Percentiles rank a stretch among this genome's conserved stretches.
These are phyloP conservation scores for Gymnopithys bicolor DNA, from an alignment of 2,797 vertebrate species.

Conservation along the genomic window DNA sequence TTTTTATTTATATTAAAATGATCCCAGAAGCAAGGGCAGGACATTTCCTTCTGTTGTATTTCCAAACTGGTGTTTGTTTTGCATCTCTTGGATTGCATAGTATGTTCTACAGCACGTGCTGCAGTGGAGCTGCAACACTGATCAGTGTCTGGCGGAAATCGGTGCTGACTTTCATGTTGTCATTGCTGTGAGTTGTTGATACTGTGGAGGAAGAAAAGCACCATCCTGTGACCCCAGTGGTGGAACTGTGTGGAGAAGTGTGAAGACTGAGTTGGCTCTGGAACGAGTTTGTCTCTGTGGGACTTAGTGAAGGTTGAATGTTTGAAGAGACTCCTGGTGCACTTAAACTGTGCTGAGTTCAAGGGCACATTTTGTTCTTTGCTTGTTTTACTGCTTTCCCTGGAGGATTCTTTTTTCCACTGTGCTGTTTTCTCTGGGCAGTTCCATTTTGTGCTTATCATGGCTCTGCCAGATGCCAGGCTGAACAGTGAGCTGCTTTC, in stretches of 20 bases:
- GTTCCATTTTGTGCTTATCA: constrained; percentile 34
- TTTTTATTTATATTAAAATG: neutral
- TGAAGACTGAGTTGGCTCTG: neutral
- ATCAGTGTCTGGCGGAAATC: neutral
- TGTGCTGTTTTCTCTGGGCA: constrained; percentile 23
- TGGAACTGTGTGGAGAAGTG: neutral
- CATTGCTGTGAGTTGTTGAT: neutral
- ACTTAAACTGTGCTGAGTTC: neutral
- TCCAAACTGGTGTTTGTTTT: neutral
- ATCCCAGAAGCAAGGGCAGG: neutral
- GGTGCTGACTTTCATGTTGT: neutral
- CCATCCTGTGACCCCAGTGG: neutral
- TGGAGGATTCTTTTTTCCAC: neutral
- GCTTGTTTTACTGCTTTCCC: neutral
- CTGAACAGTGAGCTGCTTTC: neutral
- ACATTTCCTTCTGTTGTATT: neutral
- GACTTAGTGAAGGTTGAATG: neutral
- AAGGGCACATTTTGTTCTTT: neutral
- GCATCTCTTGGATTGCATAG: neutral
- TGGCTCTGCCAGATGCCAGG: neutral
- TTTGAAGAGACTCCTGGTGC: neutral
- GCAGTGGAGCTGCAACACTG: neutral
- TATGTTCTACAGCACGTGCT: neutral
- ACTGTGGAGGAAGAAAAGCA: neutral
- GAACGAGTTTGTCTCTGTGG: neutral